Evolutionary conservation across 2,113 vertebrate genomes (phyloP).

Genomic region (Nyctibius bracteatus): DNA sequence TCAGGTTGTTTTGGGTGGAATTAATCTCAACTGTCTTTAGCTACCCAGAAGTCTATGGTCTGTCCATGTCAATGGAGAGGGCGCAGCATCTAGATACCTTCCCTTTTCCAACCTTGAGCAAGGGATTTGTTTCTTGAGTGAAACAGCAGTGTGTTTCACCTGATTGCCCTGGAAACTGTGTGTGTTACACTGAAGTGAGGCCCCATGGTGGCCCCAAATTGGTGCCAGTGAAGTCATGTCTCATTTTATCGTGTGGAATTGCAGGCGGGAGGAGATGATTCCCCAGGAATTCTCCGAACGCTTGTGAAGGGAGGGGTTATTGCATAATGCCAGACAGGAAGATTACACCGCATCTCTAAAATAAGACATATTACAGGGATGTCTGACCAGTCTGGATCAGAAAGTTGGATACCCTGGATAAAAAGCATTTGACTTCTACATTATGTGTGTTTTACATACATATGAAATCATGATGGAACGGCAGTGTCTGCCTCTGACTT

Average conservation of each 20-base stretch:
- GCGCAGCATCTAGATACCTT: fast-evolving
- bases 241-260: not conserved
- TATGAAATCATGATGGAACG: not conserved
- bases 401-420: not conserved
- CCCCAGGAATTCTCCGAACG: not conserved
- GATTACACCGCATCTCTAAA: not conserved
- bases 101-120: not conserved
- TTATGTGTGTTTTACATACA: not conserved
- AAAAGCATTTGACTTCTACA: not conserved
- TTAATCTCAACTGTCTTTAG: not conserved
- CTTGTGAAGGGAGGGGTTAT: not conserved
- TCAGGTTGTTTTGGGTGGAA: not conserved
- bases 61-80: not conserved
- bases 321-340: not conserved
- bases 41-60: not conserved
- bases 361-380: not conserved
- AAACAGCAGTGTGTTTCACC: not conserved
- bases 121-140: not conserved
- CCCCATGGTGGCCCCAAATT: not conserved
- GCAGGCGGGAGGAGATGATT: not conserved
- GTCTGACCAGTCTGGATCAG: not conserved
- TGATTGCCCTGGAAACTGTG: not conserved
- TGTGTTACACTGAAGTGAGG: not conserved
- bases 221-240: constrained; percentile 35
- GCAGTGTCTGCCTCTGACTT: not conserved